Base-by-base conservation (phyloP, 1,140 invertebrate genomes). In the Eupeodes corollae region DNA sequence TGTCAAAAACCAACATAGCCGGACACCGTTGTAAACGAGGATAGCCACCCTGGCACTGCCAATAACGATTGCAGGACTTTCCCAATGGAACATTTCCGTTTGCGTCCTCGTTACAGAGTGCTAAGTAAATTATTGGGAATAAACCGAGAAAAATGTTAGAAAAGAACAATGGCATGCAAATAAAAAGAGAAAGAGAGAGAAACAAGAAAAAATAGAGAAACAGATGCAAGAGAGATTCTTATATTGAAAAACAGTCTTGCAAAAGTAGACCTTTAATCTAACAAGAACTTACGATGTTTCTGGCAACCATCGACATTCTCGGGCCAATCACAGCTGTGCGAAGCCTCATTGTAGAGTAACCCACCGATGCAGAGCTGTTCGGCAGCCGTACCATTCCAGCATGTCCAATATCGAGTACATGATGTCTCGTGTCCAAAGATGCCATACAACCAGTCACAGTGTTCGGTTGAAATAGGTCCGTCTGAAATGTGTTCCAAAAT, bases 291-390 rank as follows among this genome's bases (percentile, higher is more conserved):
- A 92, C 88, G 89, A 75, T 93, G 90, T 66, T 92, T 92, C 60
- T 92, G 88, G 62, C 90, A 93, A 38, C 88, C 88, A 26, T 56
- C 50, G 8, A 92, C 88, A 66, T 91, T 91, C 61, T 92, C 87
- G 0, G 90, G 90, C 88, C 89, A 93, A 63, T 93, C 89, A 63
- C 90, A 93, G 8, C 88, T 86, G 57, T 91, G 84, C 0, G 87
- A 83, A 53, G 83, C 79, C 69, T 93, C 89, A 63, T 92, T 92
- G 76, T 91, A 93, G 8, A 93, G 73, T 6, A 93, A 75, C 2
- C 89, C 89, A 35, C 89, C 89, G 55, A 91, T 91, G 69, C 90
- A 93, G n/a, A 91, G 78, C 64, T 92, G 89, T 67, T 91, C 88
- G 0, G 88, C 90, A 11, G 88, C 84, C 0, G 90, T 92, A 31